Percentiles rank a stretch among this genome's conserved stretches.
These are phyloP conservation scores for Chaetogeoica ovagalla DNA, from an alignment of 2,888 invertebrate species.

Conservation along the genomic window DNA sequence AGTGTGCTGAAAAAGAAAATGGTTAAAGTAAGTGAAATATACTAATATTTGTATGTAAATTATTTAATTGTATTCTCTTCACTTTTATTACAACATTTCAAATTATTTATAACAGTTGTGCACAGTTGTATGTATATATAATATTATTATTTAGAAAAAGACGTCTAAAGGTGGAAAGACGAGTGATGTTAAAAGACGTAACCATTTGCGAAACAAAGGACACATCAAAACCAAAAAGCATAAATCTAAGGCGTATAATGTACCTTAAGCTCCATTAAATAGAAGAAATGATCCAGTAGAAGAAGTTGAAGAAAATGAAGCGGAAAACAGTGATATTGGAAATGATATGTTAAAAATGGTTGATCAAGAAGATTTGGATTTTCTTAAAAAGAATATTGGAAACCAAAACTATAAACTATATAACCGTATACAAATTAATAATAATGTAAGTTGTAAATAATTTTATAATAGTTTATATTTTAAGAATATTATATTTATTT, in stretches of 20 bases:
- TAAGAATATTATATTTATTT: constrained; percentile 15
- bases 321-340: constrained; percentile 63
- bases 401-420: constrained; percentile 62
- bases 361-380: constrained; percentile 65
- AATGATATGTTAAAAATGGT: constrained; percentile 67
- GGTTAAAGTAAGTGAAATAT: constrained; percentile 33
- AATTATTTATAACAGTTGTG: too few relatives aligned
- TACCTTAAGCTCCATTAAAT: constrained; percentile 49
- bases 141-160: constrained; percentile 6
- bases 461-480: constrained; percentile 47
- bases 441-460: constrained; percentile 55
- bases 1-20: background rate
- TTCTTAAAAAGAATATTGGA: constrained; percentile 62
- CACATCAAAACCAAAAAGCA: constrained; percentile 54
- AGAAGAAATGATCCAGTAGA: constrained; percentile 21
- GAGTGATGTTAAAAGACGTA: constrained; percentile 53
- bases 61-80: too few relatives aligned
- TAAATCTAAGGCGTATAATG: constrained; percentile 46
- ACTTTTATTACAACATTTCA: background rate
- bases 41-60: background rate
- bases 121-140: too few relatives aligned
- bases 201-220: constrained; percentile 55
- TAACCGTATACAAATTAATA: constrained; percentile 60
- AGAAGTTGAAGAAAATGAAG: constrained; percentile 57
- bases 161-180: constrained; percentile 50